Percentiles rank a stretch among this genome's conserved stretches.
These are phyloP conservation scores for Neuroscelio doddi DNA, from an alignment of 2,888 invertebrate species.

Conservation along the genomic window DNA sequence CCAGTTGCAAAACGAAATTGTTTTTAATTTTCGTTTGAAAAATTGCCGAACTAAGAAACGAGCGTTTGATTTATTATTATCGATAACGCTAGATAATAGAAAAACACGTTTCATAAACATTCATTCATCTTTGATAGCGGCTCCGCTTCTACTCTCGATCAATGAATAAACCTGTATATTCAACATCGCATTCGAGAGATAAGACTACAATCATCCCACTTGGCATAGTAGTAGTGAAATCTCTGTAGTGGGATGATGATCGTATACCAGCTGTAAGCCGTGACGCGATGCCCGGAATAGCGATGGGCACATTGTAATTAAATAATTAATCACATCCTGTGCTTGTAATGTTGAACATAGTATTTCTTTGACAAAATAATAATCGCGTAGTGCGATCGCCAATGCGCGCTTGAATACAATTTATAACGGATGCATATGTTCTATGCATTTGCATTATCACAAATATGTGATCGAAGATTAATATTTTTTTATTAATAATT, in stretches of 20 bases:
- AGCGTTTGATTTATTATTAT: no score
- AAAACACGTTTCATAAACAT: neutral
- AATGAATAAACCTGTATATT: slow-evolving; percentile 20
- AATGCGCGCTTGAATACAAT: slow-evolving; percentile 16
- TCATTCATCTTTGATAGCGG: slow-evolving; percentile 30
- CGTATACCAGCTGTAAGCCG: slow-evolving; percentile 16
- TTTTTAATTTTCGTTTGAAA: no score
- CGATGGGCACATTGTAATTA: slow-evolving; percentile 38
- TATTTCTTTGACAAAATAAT: slow-evolving; percentile 37
- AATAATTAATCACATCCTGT: slow-evolving; percentile 43
- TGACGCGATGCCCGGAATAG: slow-evolving; percentile 9
- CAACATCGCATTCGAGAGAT: slow-evolving; percentile 22
- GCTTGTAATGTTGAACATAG: neutral
- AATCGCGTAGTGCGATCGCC: slow-evolving; percentile 15
- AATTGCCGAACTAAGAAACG: no score
- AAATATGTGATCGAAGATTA: slow-evolving; percentile 34
- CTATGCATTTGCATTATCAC: slow-evolving; percentile 22
- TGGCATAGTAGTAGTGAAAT: slow-evolving; percentile 14
- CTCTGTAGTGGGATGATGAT: slow-evolving; percentile 17
- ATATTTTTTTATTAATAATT: slow-evolving; percentile 33
- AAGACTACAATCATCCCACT: slow-evolving; percentile 17
- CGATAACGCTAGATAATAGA: no score
- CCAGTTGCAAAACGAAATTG: no score
- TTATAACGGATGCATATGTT: slow-evolving; percentile 15
- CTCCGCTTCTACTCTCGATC: slow-evolving; percentile 30